Evolutionary conservation across 2,888 invertebrate genomes (phyloP).

Genomic region (Bombylius major): DNA sequence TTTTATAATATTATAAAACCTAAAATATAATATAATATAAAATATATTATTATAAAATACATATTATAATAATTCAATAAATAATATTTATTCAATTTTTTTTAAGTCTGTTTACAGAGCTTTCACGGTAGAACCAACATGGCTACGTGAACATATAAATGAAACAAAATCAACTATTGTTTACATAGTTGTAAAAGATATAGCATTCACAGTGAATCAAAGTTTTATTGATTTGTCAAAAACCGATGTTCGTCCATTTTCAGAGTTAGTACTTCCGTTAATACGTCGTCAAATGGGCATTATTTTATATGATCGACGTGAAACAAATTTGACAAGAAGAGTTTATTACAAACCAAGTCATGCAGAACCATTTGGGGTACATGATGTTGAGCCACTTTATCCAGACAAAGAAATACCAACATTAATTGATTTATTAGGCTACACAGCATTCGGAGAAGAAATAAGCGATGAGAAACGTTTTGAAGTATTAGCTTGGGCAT

Average conservation of each 20-base stretch:
- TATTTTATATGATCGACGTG: neutral
- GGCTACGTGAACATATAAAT: slow-evolving; percentile 8
- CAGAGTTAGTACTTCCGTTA: slow-evolving; percentile 8
- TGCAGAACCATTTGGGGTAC: slow-evolving; percentile 5
- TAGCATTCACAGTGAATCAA: slow-evolving; percentile 3
- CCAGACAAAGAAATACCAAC: slow-evolving; percentile 4
- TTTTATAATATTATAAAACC: too few relatives aligned
- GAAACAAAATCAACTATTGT: slow-evolving; percentile 3
- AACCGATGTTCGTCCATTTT: slow-evolving; percentile 2
- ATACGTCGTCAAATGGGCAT: slow-evolving; percentile 8
- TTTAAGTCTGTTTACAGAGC: too few relatives aligned
- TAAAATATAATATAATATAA: too few relatives aligned
- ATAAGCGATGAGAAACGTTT: neutral
- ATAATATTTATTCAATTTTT: too few relatives aligned
- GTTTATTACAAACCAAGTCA: slow-evolving; percentile 9
- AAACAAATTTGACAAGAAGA: neutral
- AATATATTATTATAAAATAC: too few relatives aligned
- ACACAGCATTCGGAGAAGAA: neutral
- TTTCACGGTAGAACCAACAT: neutral
- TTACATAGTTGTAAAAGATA: slow-evolving; percentile 4
- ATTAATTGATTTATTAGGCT: slow-evolving; percentile 2
- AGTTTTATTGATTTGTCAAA: slow-evolving; percentile 9
- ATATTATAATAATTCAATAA: too few relatives aligned
- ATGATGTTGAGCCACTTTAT: slow-evolving; percentile 7
- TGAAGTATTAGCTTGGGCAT: slow-evolving; percentile 6